Percentiles rank a stretch among this genome's conserved stretches.
phyloP scores from a whole-genome alignment of 2,797 vertebrate species.

The Galago senegalensis region DNA sequence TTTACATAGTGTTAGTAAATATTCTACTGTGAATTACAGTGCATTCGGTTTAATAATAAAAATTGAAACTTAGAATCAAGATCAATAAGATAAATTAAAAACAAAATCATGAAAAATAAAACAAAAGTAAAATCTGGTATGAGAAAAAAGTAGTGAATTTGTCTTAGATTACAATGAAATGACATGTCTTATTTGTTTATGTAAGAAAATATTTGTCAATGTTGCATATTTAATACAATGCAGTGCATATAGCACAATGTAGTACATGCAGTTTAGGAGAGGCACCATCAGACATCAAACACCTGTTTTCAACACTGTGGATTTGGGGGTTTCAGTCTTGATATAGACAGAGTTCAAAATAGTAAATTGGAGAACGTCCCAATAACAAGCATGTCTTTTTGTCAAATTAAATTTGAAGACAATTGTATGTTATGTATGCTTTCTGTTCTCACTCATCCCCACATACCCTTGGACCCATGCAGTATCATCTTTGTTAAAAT shows the following conservation, averaged over 20 bases:
- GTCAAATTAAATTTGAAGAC: conserved; percentile 2
- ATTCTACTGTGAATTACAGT: background rate
- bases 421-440: background rate
- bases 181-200: background rate
- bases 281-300: background rate
- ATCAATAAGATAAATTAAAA: conserved; percentile 48
- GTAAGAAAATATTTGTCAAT: background rate
- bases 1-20: conserved; percentile 51
- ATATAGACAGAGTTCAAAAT: background rate
- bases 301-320: background rate
- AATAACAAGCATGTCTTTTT: conserved; percentile 13
- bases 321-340: conserved; percentile 42
- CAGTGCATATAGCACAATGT: background rate
- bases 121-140: background rate
- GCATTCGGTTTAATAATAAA: conserved; percentile 36
- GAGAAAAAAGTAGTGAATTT: background rate
- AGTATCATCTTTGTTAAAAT: background rate
- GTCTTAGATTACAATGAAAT: conserved; percentile 7
- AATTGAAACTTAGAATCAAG: background rate
- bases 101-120: conserved; percentile 60
- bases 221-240: background rate
- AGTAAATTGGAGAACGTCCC: background rate
- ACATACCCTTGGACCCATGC: background rate
- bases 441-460: background rate
- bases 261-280: background rate